Percentiles rank a stretch among this genome's conserved stretches.
These are phyloP conservation scores for Cylas formicarius DNA, from an alignment of 1,140 invertebrate genomes.

Conservation along the genomic window DNA sequence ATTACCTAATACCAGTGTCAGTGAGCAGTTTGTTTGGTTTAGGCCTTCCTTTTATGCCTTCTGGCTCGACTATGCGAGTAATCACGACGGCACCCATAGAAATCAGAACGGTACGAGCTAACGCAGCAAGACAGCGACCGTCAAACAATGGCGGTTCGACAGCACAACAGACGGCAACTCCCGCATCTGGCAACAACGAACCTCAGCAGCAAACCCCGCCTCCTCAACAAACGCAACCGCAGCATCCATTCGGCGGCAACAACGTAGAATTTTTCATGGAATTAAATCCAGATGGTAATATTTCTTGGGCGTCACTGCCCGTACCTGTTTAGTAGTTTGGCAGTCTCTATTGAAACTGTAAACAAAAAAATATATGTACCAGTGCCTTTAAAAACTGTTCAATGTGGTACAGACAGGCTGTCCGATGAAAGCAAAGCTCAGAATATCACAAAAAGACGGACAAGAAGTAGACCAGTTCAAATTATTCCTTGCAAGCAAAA, in stretches of 20 bases:
- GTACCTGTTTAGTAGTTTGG: too few relatives aligned
- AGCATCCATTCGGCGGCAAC: slow-evolving; percentile 13
- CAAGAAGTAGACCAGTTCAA: too few relatives aligned
- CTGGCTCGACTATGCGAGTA: slow-evolving; percentile 28
- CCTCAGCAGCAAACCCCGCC: not conserved
- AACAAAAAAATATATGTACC: too few relatives aligned
- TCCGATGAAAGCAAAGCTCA: too few relatives aligned
- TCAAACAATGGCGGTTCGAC: slow-evolving; percentile 8
- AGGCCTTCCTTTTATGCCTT: slow-evolving; percentile 19
- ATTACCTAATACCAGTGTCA: too few relatives aligned
- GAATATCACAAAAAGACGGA: too few relatives aligned
- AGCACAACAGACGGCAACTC: not conserved
- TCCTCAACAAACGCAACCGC: not conserved
- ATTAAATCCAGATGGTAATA: slow-evolving; percentile 54
- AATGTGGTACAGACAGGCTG: too few relatives aligned
- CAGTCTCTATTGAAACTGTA: too few relatives aligned
- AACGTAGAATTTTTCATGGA: slow-evolving; percentile 61
- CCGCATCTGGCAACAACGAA: not conserved
- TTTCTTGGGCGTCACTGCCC: too few relatives aligned
- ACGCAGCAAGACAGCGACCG: slow-evolving; percentile 1
- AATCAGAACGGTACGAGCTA: slow-evolving; percentile 21
- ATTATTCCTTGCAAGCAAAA: too few relatives aligned
- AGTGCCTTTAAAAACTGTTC: too few relatives aligned
- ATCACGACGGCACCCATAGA: slow-evolving; percentile 33
- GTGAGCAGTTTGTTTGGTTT: too few relatives aligned